A percentile compares a stretch with the other conserved stretches of the same genome.
Conservation (phyloP, 2,797 vertebrate species). For the Vespertilio murinus region DNA sequence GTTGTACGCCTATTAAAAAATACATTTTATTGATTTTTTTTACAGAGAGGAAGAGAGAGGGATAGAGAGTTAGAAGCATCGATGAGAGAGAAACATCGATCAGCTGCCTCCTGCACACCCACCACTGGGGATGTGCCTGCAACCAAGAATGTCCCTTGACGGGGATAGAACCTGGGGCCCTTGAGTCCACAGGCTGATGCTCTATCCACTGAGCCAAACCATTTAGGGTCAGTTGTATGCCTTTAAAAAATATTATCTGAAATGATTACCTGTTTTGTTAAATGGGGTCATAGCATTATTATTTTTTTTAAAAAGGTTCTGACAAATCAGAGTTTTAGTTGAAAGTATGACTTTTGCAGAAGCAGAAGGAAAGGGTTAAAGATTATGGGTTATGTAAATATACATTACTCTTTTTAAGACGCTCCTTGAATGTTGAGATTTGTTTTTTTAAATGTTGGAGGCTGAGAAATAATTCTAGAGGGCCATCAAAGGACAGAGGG, state of each 20-base stretch:
- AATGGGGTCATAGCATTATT: neutral
- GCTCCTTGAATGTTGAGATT: constrained; percentile 39
- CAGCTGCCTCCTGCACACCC: too few species aligned
- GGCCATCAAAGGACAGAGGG: constrained; percentile 77
- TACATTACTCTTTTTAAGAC: constrained; percentile 47
- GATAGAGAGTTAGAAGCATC: too few species aligned
- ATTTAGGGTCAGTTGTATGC: too few species aligned
- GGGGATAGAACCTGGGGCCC: too few species aligned
- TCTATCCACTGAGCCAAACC: too few species aligned
- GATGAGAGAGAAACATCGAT: too few species aligned
- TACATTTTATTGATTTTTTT: neutral
- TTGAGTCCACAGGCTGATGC: too few species aligned
- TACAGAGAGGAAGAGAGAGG: too few species aligned
- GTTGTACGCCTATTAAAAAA: neutral
- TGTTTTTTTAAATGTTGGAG: constrained; percentile 76
- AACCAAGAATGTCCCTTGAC: too few species aligned
- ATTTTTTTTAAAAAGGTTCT: neutral
- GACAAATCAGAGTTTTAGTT: constrained; percentile 11
- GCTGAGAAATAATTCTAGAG: constrained; percentile 76
- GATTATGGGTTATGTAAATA: neutral
- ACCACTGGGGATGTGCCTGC: too few species aligned
- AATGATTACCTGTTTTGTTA: neutral
- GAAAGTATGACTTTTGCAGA: neutral
- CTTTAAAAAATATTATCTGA: neutral
- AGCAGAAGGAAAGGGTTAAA: constrained; percentile 12